Conservation (phyloP, 2,797 vertebrate species). For the Thalassophryne amazonica region DNA sequence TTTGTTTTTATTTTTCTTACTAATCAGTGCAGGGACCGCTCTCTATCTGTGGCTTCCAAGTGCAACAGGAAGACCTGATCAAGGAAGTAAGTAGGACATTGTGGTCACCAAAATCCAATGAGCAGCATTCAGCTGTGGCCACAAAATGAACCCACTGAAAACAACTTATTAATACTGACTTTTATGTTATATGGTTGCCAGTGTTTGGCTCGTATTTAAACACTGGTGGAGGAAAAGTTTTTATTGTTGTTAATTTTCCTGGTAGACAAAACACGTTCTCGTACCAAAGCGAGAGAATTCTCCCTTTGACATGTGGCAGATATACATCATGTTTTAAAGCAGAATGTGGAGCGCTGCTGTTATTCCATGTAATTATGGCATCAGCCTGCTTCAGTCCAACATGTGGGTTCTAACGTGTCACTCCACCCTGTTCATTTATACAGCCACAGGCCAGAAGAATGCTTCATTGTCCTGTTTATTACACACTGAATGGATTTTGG, state of each 20-base stretch:
- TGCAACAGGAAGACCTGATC: slow-evolving; percentile 71
- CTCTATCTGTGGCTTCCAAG: slow-evolving; percentile 62
- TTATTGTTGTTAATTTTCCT: not conserved
- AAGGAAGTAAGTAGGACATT: slow-evolving; percentile 59
- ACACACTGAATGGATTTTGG: not conserved
- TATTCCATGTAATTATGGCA: slow-evolving; percentile 9
- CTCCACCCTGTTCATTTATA: slow-evolving; percentile 11
- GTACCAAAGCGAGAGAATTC: not conserved
- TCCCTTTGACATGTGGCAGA: not conserved
- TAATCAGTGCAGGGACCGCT: slow-evolving; percentile 51
- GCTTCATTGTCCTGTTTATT: slow-evolving; percentile 4
- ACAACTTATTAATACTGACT: slow-evolving; percentile 11
- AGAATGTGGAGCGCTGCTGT: slow-evolving; percentile 12
- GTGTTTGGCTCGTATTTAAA: slow-evolving; percentile 20
- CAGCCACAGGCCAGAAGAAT: slow-evolving; percentile 27
- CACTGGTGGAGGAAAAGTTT: not conserved
- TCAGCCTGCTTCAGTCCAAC: slow-evolving; percentile 13
- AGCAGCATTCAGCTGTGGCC: slow-evolving; percentile 30
- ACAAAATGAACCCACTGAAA: slow-evolving; percentile 37
- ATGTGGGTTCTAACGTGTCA: slow-evolving; percentile 10
- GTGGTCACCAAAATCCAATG: slow-evolving; percentile 45
- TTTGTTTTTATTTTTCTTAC: slow-evolving; percentile 57
- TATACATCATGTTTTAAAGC: slow-evolving; percentile 21
- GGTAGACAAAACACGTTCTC: not conserved
- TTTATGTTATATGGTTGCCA: slow-evolving; percentile 13